A percentile compares a stretch with the other conserved stretches of the same genome.
Conservation (phyloP, 1,140 invertebrate species). For the Scaptomyza pallida region DNA sequence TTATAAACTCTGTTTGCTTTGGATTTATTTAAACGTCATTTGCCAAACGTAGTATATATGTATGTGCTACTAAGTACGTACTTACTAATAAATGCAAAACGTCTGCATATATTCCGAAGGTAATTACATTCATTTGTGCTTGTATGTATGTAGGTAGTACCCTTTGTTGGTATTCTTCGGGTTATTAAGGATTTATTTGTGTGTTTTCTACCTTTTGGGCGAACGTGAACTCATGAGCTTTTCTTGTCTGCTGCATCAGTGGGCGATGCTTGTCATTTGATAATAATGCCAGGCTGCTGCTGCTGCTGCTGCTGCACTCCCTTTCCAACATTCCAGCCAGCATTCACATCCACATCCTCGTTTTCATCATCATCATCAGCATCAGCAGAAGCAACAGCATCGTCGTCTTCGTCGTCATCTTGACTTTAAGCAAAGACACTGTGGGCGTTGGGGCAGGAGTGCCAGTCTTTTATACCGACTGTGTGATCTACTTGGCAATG, state of each 20-base stretch:
- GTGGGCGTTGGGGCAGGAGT: conserved; percentile 50
- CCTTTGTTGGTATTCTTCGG: not conserved
- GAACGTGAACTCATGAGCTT: conserved; percentile 31
- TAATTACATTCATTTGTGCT: not conserved
- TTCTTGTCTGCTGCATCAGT: conserved; percentile 32
- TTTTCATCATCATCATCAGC: conserved; percentile 2
- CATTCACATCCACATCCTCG: conserved; percentile 6
- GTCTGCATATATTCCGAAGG: not conserved
- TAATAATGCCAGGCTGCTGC: conserved; percentile 13
- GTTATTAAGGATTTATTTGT: not conserved
- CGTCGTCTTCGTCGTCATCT: conserved; percentile 1
- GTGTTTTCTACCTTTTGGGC: conserved; percentile 1
- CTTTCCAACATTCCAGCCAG: conserved; percentile 16
- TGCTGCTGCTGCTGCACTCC: not conserved
- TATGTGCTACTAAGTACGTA: not conserved
- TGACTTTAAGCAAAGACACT: conserved; percentile 11
- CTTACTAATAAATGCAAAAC: not conserved
- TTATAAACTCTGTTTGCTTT: no score
- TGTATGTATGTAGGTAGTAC: not conserved
- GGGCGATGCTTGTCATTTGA: conserved; percentile 39
- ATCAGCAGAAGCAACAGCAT: no score
- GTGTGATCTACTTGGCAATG: conserved; percentile 47
- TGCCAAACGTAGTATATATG: no score
- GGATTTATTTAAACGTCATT: no score
- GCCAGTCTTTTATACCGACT: conserved; percentile 27